Conservation (phyloP, 2,113 vertebrate species). For the Lepus timidus region DNA sequence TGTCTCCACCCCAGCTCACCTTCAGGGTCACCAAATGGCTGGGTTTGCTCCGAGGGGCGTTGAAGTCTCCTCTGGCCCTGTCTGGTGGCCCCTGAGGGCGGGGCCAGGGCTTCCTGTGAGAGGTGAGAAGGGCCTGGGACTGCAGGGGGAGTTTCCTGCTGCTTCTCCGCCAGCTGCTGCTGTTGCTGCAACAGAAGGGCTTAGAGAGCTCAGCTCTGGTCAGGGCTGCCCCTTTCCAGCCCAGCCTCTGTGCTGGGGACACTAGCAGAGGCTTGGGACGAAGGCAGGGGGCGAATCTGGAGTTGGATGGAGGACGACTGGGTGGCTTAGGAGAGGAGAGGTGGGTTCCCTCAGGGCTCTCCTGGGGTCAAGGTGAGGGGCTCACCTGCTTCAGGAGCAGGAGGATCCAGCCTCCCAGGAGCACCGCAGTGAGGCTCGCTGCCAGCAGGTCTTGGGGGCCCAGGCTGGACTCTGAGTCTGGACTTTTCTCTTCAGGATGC, state of each 20-base stretch:
- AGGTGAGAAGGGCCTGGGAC: slow-evolving; percentile 69
- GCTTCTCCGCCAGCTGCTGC: slow-evolving; percentile 87
- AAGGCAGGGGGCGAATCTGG: not conserved
- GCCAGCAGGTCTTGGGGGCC: slow-evolving; percentile 88
- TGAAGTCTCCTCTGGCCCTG: slow-evolving; percentile 7
- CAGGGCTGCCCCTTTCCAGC: not conserved
- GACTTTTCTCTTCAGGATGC: slow-evolving; percentile 12
- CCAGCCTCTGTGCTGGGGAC: not conserved
- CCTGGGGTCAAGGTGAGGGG: not conserved
- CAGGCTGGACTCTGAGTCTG: slow-evolving; percentile 78
- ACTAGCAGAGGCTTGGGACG: not conserved
- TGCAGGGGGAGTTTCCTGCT: slow-evolving; percentile 85
- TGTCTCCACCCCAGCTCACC: slow-evolving; percentile 66
- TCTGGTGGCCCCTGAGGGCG: fast-evolving
- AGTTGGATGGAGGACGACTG: not conserved
- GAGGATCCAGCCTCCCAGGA: slow-evolving; percentile 93
- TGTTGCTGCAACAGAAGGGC: slow-evolving; percentile 80
- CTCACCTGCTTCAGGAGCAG: slow-evolving; percentile 88
- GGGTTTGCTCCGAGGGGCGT: not conserved
- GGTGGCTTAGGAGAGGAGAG: not conserved
- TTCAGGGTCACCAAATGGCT: not conserved
- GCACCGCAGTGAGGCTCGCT: slow-evolving; percentile 85
- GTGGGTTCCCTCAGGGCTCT: fast-evolving
- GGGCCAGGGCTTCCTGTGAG: slow-evolving; percentile 49
- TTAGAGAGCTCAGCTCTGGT: not conserved